Percentiles rank a stretch among this genome's conserved stretches.
These are phyloP conservation scores for Cotesia congregata DNA, from an alignment of 2,888 invertebrate genomes.

Conservation along the genomic window DNA sequence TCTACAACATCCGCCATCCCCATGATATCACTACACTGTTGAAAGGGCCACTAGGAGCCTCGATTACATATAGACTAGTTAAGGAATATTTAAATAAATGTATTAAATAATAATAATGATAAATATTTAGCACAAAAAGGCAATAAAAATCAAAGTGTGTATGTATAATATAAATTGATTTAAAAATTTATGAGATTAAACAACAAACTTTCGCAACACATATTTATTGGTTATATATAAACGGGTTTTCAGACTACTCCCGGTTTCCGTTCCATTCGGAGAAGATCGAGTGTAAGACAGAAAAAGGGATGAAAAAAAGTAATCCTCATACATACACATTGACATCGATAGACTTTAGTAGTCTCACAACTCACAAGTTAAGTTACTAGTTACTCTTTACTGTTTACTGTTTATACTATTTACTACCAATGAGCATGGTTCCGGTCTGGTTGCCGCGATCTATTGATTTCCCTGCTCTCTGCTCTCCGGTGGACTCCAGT, in stretches of 20 bases:
- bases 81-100: slow-evolving; percentile 4
- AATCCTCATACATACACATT: not conserved
- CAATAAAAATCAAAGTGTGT: no score
- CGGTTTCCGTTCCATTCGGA: slow-evolving; percentile 19
- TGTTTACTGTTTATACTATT: no score
- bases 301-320: not conserved
- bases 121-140: not conserved
- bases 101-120: not conserved
- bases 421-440: not conserved
- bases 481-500: no score
- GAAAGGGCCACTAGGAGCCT: not conserved
- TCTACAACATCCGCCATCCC: slow-evolving; percentile 20
- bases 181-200: not conserved
- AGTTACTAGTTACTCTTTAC: not conserved
- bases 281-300: slow-evolving; percentile 4
- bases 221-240: not conserved
- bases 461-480: not conserved
- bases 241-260: slow-evolving; percentile 9
- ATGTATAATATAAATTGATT: not conserved
- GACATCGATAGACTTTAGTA: not conserved
- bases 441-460: not conserved
- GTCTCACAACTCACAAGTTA: not conserved
- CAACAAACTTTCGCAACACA: not conserved
- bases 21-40: slow-evolving; percentile 13
- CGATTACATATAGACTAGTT: slow-evolving; percentile 20